Base-by-base conservation (phyloP, 1,140 invertebrate species). In the Argopecten irradians region DNA sequence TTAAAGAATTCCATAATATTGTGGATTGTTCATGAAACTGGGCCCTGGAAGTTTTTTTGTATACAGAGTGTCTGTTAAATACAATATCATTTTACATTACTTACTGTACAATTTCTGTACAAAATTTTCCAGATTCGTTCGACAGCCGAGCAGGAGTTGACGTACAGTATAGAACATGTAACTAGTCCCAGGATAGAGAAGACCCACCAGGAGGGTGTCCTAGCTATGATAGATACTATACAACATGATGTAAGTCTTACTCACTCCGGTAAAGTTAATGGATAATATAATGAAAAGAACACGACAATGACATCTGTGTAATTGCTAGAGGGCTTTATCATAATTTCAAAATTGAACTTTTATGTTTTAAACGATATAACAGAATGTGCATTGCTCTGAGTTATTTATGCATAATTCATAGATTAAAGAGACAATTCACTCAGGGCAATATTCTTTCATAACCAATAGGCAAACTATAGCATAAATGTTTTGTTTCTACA, bases 211-310 rank as follows among this genome's bases (percentile, higher is more conserved):
- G 89, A 92, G 13, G 92, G 92, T 16, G 86, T 91, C 5, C 33
- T 92, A 85, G 90, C 90, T 83, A 85, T 93, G 8, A 88, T 94
- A 43, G 92, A 94, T 83, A 86, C 87, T 19, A 89, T 94, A 84
- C 93, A 94, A 83, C 39, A 84, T 82, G 91, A 94, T 87, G 92
- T 94, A 89, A 92, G 93, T 86, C 19, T 34, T n/a, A 34, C 8
- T 14, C 9, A n/a, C 9, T 83, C 22, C 22, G 9, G 82, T 11
- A 9, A 14, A 11, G 9, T 28, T 11, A 14, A 28, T 9, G 8
- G 22, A 36, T 13, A 9, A 39, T 19, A 34, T 36, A 84, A n/a
- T 11, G 19, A 34, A 36, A 0, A 13, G 9, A 34, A n/a, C n/a
- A n/a, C n/a, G n/a, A n/a, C n/a, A n/a, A n/a, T n/a, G n/a, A n/a